Conservation (phyloP, 2,888 invertebrate genomes). For the Drosophila rellima region DNA sequence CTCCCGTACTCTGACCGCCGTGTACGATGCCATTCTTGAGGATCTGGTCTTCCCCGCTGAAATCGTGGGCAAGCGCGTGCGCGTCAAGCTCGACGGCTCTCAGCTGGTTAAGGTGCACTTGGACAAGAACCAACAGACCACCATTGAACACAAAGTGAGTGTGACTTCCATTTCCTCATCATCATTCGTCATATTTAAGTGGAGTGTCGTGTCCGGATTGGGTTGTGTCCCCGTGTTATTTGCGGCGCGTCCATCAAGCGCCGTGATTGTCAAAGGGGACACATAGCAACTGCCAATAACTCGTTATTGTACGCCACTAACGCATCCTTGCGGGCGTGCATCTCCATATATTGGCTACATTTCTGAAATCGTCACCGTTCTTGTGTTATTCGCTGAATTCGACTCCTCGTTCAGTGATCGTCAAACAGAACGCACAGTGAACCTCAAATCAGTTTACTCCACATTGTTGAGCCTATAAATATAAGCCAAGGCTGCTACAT, state of each 20-base stretch:
- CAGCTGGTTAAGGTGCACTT: conserved; percentile 98
- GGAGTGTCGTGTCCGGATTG: not conserved
- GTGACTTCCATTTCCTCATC: not conserved
- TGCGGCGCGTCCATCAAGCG: conserved; percentile 71
- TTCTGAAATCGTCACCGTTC: conserved; percentile 61
- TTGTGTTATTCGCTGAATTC: conserved; percentile 84
- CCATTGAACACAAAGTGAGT: conserved; percentile 98
- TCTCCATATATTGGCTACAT: conserved; percentile 83
- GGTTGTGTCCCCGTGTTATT: conserved; percentile 83
- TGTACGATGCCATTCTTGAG: conserved; percentile 98
- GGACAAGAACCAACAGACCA: conserved; percentile 99
- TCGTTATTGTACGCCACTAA: conserved; percentile 79
- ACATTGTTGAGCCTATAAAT: conserved; percentile 31
- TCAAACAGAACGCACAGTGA: conserved; percentile 84
- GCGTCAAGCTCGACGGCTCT: conserved; percentile 98
- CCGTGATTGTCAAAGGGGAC: conserved; percentile 84
- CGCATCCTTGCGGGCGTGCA: conserved; percentile 65
- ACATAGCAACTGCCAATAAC: conserved; percentile 77
- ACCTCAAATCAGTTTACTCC: conserved; percentile 33
- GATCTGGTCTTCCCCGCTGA: conserved; percentile 99
- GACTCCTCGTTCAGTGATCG: conserved; percentile 61
- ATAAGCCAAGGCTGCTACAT: conserved; percentile 25
- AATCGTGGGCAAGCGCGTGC: conserved; percentile 99
- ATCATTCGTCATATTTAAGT: not conserved
- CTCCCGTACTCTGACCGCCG: conserved; percentile 96